Evolutionary conservation across 1,140 invertebrate species (phyloP), one percentile per base, ranked within the genome.

Genomic region (Diorhabda elongata): DNA sequence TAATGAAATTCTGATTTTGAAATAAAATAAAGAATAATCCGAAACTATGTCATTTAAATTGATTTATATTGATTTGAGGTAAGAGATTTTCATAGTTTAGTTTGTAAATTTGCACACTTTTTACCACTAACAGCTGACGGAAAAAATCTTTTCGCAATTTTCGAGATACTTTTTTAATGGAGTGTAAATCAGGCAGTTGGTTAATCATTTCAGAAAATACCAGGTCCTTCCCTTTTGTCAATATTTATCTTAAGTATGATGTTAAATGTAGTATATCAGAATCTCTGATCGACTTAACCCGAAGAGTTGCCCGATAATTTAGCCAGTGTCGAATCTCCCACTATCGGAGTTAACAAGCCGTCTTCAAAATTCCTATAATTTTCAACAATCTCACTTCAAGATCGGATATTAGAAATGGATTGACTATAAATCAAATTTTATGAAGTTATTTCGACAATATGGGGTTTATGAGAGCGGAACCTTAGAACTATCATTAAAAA

Each of bases 361-460:
- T 62, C 44, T 44, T 26, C 42, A 44, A 44, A 62, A 62, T 62
- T 62, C 42, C 61, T 62, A 62, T 62, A 62, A 62, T 62, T 44
- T 62, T n/a, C 11, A 42, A 44, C 44, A 62, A 62, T 62, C 61
- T 62, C 61, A 44, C 44, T 11, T 62, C 44, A 44, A 44, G 61
- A 62, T 62, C 61, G 44, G 61, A 44, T 62, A 62, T 62, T 62
- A 62, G 61, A 62, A 62, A 62, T 62, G 44, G 61, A 62, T 62
- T 62, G 61, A 44, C 61, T 44, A 62, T 62, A 62, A 62, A 64
- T 64, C 52, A 56, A 64, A 41, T 56, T 64, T 64, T 64, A 64
- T 57, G 52, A 64, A 52, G 45, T 64, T 64, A 57, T 64, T 57
- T 57, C 45, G 41, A 56, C 26, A 64, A 64, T 7, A 42, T 64